These are phyloP conservation scores for Elephas maximus DNA, from an alignment of 2,113 vertebrate genomes.

Conservation along the genomic window DNA sequence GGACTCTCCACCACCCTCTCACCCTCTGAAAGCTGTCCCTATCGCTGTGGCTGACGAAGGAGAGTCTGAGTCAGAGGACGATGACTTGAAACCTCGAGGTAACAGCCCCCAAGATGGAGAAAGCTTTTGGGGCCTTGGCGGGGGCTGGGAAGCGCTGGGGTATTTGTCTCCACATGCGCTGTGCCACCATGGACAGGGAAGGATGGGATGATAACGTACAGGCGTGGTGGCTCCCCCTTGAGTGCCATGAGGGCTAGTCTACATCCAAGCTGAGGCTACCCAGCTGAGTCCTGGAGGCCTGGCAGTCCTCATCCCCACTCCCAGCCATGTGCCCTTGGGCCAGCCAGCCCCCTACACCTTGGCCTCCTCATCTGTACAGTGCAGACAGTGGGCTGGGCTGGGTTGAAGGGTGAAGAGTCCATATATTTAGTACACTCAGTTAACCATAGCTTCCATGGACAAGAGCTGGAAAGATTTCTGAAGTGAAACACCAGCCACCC, in stretches of 20 bases:
- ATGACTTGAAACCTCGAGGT: conserved; percentile 99
- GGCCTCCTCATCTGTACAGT: rapidly evolving
- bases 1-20: conserved; percentile 89
- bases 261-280: not conserved
- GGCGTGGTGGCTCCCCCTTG: not conserved
- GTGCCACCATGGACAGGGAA: rapidly evolving
- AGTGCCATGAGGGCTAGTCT: not conserved
- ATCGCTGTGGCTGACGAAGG: conserved; percentile 98
- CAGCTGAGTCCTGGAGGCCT: not conserved
- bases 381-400: not conserved
- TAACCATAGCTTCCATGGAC: rapidly evolving
- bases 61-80: conserved; percentile 97
- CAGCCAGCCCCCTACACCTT: rapidly evolving
- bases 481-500: not conserved
- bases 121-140: rapidly evolving
- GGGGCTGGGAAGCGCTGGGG: no score
- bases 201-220: rapidly evolving
- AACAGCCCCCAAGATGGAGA: not conserved
- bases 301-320: rapidly evolving
- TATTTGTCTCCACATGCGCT: rapidly evolving
- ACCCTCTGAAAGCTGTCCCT: conserved; percentile 94
- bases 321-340: rapidly evolving
- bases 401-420: rapidly evolving
- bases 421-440: rapidly evolving
- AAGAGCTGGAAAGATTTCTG: not conserved